Evolutionary conservation across 2,888 invertebrate genomes (phyloP).

Genomic region (Tetheella fluctuosa): DNA sequence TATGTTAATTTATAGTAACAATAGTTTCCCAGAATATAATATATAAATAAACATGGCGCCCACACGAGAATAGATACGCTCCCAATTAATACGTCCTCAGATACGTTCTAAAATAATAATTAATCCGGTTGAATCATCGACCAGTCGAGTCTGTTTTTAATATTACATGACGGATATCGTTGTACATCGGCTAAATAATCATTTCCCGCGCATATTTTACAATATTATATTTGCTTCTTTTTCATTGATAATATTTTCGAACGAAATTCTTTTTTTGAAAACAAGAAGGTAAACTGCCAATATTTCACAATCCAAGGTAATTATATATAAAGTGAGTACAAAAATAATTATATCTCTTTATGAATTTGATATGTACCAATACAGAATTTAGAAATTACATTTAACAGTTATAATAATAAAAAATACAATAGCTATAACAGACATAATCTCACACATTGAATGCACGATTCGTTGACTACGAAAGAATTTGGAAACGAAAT

Average conservation of each 20-base stretch:
- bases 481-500: slow-evolving; percentile 76
- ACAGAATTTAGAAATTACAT: slow-evolving; percentile 29
- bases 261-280: too few relatives aligned
- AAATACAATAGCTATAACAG: slow-evolving; percentile 57
- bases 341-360: background rate
- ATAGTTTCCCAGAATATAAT: background rate
- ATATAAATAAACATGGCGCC: slow-evolving; percentile 9
- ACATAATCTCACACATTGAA: slow-evolving; percentile 53
- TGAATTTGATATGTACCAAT: slow-evolving; percentile 30
- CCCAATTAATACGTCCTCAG: slow-evolving; percentile 13
- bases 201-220: slow-evolving; percentile 6
- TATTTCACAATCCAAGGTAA: background rate
- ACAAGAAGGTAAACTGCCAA: background rate
- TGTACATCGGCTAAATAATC: slow-evolving; percentile 8
- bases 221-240: background rate
- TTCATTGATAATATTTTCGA: background rate
- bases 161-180: slow-evolving; percentile 12
- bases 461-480: slow-evolving; percentile 70
- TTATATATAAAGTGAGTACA: background rate
- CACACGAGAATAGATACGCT: slow-evolving; percentile 11
- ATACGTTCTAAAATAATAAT: slow-evolving; percentile 12
- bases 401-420: slow-evolving; percentile 36
- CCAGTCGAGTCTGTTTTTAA: slow-evolving; percentile 18
- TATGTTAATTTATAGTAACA: background rate
- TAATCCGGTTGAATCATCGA: slow-evolving; percentile 20